Base-by-base conservation (phyloP, 2,888 invertebrate genomes). In the Pyrgus malvae region DNA sequence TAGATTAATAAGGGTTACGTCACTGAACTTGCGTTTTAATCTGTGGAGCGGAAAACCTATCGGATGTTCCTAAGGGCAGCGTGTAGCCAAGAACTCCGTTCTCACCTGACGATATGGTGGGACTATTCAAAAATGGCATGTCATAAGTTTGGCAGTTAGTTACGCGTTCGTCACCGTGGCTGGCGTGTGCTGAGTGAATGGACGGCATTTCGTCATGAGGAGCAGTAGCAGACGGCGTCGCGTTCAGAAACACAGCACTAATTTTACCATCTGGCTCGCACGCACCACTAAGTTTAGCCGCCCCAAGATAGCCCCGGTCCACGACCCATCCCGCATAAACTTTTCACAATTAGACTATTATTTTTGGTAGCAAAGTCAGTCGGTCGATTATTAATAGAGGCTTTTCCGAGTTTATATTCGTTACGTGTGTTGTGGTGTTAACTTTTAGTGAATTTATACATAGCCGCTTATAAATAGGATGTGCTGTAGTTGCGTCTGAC, bases 291-390 rank as follows among this genome's bases (percentile, higher is more conserved):
- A 91, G 91, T 90, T 85, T 91, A 91, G 91, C 90, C 84, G 86
- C 89, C 88, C 87, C 89, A 88, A 91, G 91, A 91, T 90, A 90
- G 90, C 89, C 79, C 77, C 88, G 89, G 88, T 90, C 90, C 90
- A 86, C 90, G 89, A 89, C 85, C 90, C 90, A 89, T 89, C 90
- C 84, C 87, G 87, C 88, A 90, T 89, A 89, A 90, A 90, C 90
- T 90, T 90, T 89, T 90, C 91, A 89, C 89, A 91, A 91, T 91
- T 91, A 91, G 91, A 91, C 91, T 90, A 91, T 91, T 91, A 91
- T 91, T 91, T 91, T 91, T 89, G 91, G 90, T 90, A 90, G 90
- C 90, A 85, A 90, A 89, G 90, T 90, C 90, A 89, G 90, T 90
- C 90, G 90, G 90, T 87, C 90, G 91, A 90, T 89, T 91, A 91